These are phyloP conservation scores for Puntigrus tetrazona DNA, from an alignment of 2,113 vertebrate species.

Conservation along the genomic window DNA sequence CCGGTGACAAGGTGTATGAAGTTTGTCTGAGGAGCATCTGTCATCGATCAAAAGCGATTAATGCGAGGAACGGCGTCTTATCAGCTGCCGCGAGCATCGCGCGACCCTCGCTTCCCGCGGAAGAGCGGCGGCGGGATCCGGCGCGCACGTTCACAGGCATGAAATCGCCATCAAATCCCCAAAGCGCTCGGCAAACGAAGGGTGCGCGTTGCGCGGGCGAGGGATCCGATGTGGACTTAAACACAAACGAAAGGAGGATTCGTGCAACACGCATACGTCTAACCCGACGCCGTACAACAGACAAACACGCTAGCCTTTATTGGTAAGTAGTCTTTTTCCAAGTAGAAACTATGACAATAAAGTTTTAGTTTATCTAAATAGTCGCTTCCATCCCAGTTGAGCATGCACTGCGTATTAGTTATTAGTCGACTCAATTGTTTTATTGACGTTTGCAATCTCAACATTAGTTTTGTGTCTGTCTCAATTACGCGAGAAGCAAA, in stretches of 20 bases:
- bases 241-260: constrained; percentile 41
- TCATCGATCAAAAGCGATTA: constrained; percentile 64
- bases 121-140: constrained; percentile 53
- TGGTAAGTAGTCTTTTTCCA: constrained; percentile 9
- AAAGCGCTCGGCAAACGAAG: constrained; percentile 53
- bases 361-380: background rate
- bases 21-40: constrained; percentile 59
- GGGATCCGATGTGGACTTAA: constrained; percentile 20
- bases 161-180: constrained; percentile 66
- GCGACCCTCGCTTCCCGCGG: constrained; percentile 62
- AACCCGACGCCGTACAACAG: constrained; percentile 31
- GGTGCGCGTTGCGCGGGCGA: constrained; percentile 39
- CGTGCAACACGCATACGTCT: constrained; percentile 1
- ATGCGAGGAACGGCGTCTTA: constrained; percentile 66
- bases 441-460: constrained; percentile 16
- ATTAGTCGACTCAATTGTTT: background rate
- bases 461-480: constrained; percentile 29
- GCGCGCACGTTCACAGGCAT: constrained; percentile 64
- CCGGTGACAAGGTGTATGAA: constrained; percentile 60
- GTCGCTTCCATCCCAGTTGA: background rate
- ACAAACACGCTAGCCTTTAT: background rate
- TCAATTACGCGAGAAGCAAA: constrained; percentile 44
- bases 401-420: background rate
- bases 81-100: constrained; percentile 66
- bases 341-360: background rate